Conservation (phyloP, 1,140 invertebrate genomes). For the Drosophila obscura region DNA sequence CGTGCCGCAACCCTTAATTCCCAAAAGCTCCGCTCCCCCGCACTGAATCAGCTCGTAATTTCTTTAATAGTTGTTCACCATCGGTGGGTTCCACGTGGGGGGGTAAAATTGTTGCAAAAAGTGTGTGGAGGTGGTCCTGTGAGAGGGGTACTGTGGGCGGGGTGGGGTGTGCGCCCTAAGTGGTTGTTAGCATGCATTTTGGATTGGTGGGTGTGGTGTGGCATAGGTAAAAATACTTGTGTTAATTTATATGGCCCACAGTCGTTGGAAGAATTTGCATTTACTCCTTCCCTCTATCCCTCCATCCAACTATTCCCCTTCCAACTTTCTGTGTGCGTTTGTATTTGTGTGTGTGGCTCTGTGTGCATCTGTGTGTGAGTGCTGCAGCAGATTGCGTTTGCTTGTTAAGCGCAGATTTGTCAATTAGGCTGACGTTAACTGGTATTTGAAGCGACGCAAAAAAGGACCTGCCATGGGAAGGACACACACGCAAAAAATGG, state of each 20-base stretch:
- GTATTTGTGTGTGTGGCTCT: constrained; percentile 12
- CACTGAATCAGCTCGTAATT: constrained; percentile 69
- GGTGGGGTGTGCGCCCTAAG: constrained; percentile 57
- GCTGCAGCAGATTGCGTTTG: constrained; percentile 61
- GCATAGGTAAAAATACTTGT: constrained; percentile 70
- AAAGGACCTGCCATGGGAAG: constrained; percentile 8
- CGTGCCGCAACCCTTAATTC: background rate
- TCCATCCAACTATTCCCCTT: rapidly evolving
- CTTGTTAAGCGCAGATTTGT: constrained; percentile 73
- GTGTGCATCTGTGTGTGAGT: background rate
- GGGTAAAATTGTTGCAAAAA: background rate
- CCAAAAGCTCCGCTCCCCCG: constrained; percentile 3
- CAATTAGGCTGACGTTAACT: constrained; percentile 72
- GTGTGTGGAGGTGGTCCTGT: constrained; percentile 3
- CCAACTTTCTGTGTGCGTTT: background rate
- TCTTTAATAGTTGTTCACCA: constrained; percentile 78
- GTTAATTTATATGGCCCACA: constrained; percentile 73
- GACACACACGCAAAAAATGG: no score
- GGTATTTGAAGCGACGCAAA: constrained; percentile 46
- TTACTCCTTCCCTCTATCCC: constrained; percentile 13
- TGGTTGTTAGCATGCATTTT: constrained; percentile 77
- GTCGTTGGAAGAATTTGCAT: constrained; percentile 33
- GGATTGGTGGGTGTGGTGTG: constrained; percentile 46
- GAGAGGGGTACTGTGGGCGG: background rate
- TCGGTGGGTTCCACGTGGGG: constrained; percentile 15